Evolutionary conservation across 53 echinoderm and acorn worm genomes (phyloP), one percentile per base, ranked within the genome.

Genomic region (Glandiceps talaboti): DNA sequence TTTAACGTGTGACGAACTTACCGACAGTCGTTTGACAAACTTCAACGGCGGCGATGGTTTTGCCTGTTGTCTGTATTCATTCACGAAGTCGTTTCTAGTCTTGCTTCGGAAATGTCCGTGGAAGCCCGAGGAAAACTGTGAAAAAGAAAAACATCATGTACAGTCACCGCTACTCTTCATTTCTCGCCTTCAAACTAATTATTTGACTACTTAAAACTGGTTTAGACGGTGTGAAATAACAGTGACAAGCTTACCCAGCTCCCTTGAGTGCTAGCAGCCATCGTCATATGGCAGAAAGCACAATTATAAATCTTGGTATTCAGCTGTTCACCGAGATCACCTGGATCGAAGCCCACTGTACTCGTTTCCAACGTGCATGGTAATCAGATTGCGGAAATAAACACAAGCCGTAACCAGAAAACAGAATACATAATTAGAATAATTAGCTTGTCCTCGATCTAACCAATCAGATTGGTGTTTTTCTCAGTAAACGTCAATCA

Each of bases 171-270:
- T n/a, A n/a, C n/a, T n/a, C n/a, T n/a, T n/a, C 77, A 27, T 77
- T 77, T 26, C 77, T 28, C n/a, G n/a, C n/a, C n/a, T n/a, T n/a
- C n/a, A n/a, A n/a, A n/a, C n/a, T n/a, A n/a, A n/a, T n/a, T n/a
- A n/a, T n/a, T n/a, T n/a, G n/a, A n/a, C n/a, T n/a, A n/a, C n/a
- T n/a, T n/a, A n/a, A n/a, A n/a, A n/a, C n/a, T n/a, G n/a, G n/a
- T n/a, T n/a, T n/a, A n/a, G n/a, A n/a, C n/a, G n/a, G n/a, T n/a
- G n/a, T n/a, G n/a, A n/a, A n/a, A n/a, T n/a, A n/a, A n/a, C 1
- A 76, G n/a, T n/a, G n/a, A n/a, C n/a, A n/a, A 28, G 85, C 91
- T 91, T 89, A 95, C 95, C 95, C 95, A 95, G 75, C 86, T 95
- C 74, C 95, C 95, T 83, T 91, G 91, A 28, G 91, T 82, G n/a